Evolutionary conservation across 2,113 vertebrate species (phyloP).

Genomic region (Protobothrops mucrosquamatus): DNA sequence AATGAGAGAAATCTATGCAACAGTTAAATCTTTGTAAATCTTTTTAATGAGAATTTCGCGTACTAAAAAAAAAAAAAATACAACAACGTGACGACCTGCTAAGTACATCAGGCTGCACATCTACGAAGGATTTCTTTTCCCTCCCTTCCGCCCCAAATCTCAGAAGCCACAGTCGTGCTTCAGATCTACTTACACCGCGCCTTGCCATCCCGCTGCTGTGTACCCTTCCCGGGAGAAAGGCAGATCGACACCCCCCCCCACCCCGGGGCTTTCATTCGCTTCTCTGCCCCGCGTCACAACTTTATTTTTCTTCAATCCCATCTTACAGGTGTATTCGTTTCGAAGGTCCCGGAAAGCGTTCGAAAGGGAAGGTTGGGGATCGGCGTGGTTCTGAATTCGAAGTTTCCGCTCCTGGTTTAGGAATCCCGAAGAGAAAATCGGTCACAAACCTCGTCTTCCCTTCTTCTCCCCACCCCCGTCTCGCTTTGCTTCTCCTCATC

Average conservation of each 20-base stretch:
- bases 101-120: not conserved
- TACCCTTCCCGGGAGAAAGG: not conserved
- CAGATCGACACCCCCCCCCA: not conserved
- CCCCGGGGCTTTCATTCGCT: not conserved
- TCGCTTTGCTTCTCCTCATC: not conserved
- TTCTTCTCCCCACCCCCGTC: not conserved
- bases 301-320: not conserved
- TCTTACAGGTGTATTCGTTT: slow-evolving; percentile 56
- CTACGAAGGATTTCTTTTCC: not conserved
- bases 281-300: not conserved
- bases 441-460: not conserved
- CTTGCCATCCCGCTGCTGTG: not conserved
- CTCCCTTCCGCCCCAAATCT: rapidly evolving
- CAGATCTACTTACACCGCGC: not conserved
- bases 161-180: not conserved
- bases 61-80: not conserved
- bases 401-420: not conserved
- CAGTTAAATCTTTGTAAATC: not conserved
- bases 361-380: not conserved
- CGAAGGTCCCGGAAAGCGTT: not conserved
- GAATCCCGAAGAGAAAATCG: not conserved
- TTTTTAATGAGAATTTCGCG: not conserved
- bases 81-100: slow-evolving; percentile 4
- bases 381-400: not conserved
- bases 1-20: not conserved